phyloP scores from a whole-genome alignment of 2,797 vertebrate genomes.

The Sebastes taczanowskii region DNA sequence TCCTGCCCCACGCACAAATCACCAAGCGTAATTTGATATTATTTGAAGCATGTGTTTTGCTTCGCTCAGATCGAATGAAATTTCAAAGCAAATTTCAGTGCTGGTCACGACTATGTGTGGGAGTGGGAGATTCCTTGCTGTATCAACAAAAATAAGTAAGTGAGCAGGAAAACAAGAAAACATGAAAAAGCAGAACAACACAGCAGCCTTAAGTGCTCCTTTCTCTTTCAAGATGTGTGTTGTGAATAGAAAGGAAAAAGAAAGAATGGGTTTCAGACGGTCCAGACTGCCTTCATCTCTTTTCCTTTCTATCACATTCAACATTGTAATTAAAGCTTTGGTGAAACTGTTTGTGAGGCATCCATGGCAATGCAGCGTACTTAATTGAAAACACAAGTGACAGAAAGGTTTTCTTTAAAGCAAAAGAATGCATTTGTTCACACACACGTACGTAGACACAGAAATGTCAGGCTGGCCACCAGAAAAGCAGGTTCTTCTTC shows the following conservation, averaged over 20 bases:
- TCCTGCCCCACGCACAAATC: background rate
- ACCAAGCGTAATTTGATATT: background rate
- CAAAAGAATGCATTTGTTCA: background rate
- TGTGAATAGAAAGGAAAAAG: background rate
- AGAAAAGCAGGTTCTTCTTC: slow-evolving; percentile 52
- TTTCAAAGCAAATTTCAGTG: background rate
- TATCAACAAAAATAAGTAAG: background rate
- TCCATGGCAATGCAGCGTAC: background rate
- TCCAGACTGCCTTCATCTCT: background rate
- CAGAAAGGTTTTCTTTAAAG: background rate
- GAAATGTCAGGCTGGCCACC: background rate
- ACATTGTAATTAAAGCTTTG: background rate
- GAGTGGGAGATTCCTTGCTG: background rate
- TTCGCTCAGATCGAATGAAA: background rate
- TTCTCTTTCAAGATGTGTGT: background rate
- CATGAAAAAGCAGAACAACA: background rate
- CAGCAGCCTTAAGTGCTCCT: background rate
- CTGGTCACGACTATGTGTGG: background rate
- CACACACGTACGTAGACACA: background rate
- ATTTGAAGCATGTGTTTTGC: background rate
- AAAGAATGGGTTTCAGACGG: background rate
- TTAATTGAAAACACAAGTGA: background rate
- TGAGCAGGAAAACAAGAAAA: background rate
- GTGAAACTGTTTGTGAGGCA: background rate
- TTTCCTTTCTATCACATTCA: background rate